Conservation (phyloP, 2,113 vertebrate species). For the Hemicordylus capensis region DNA sequence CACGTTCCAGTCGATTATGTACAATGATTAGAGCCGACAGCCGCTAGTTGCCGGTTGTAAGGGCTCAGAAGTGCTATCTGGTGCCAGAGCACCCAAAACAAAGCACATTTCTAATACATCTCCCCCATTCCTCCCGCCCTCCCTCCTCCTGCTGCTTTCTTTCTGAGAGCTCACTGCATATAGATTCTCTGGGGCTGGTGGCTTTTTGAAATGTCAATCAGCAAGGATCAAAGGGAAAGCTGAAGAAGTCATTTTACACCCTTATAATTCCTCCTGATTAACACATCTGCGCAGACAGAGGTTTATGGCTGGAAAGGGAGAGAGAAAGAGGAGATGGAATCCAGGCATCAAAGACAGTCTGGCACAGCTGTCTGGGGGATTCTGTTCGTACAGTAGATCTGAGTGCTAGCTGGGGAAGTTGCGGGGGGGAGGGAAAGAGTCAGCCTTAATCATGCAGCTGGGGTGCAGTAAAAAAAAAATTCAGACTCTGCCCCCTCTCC, state of each 20-base stretch:
- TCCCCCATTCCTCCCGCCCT: background rate
- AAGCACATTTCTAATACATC: slow-evolving; percentile 14
- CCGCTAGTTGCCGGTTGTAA: slow-evolving; percentile 24
- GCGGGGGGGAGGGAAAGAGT: background rate
- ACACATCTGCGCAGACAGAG: slow-evolving; percentile 29
- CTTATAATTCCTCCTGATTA: slow-evolving; percentile 31
- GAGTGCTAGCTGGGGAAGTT: background rate
- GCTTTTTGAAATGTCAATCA: slow-evolving; percentile 26
- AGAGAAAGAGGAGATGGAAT: background rate
- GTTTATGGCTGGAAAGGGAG: background rate
- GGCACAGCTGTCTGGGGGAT: slow-evolving; percentile 7
- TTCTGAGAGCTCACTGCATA: background rate
- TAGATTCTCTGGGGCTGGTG: slow-evolving; percentile 5
- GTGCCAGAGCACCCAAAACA: slow-evolving; percentile 23
- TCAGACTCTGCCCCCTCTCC: background rate
- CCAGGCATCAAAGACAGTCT: slow-evolving; percentile 12
- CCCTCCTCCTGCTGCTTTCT: background rate
- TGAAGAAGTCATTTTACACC: slow-evolving; percentile 22
- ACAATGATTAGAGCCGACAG: slow-evolving; percentile 19
- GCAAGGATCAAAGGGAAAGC: slow-evolving; percentile 26
- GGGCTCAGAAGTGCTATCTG: slow-evolving; percentile 29
- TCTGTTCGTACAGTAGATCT: background rate
- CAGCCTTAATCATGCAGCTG: background rate
- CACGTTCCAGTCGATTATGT: slow-evolving; percentile 22
- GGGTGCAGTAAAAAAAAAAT: no score